phyloP scores from a whole-genome alignment of 2,797 vertebrate species.

The Bradypodion ventrale region DNA sequence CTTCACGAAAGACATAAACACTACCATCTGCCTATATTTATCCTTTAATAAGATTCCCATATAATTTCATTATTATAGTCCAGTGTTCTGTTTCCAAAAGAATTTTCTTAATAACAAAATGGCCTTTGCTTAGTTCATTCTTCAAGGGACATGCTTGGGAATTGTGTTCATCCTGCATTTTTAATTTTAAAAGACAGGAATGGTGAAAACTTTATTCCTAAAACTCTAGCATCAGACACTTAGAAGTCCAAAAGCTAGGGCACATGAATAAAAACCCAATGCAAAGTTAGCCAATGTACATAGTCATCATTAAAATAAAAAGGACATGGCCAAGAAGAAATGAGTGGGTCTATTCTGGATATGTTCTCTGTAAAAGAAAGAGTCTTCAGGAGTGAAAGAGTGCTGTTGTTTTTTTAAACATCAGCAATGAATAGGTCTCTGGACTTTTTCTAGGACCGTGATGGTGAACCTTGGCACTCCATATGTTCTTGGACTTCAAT shows the following conservation, averaged over 20 bases:
- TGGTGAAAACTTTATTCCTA: background rate
- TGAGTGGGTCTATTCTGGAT: background rate
- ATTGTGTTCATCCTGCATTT: background rate
- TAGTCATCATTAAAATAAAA: background rate
- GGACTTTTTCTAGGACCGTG: too few relatives aligned
- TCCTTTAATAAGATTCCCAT: background rate
- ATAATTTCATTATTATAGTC: background rate
- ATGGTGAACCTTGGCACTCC: too few relatives aligned
- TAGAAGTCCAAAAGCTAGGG: background rate
- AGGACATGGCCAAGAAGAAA: background rate
- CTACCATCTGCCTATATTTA: background rate
- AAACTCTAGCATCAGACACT: background rate
- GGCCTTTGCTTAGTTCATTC: background rate
- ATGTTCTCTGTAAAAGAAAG: background rate
- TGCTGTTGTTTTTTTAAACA: too few relatives aligned
- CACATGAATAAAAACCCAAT: background rate
- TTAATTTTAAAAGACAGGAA: background rate
- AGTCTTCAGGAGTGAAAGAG: too few relatives aligned
- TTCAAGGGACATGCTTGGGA: background rate
- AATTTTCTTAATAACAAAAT: background rate
- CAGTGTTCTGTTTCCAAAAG: background rate
- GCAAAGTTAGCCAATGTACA: too few relatives aligned
- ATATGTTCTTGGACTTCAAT: too few relatives aligned
- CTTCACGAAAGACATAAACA: slow-evolving; percentile 6
- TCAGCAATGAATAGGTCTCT: background rate